These are phyloP conservation scores for Hirtodrosophila confusa DNA, from an alignment of 2,888 invertebrate species.

Conservation along the genomic window DNA sequence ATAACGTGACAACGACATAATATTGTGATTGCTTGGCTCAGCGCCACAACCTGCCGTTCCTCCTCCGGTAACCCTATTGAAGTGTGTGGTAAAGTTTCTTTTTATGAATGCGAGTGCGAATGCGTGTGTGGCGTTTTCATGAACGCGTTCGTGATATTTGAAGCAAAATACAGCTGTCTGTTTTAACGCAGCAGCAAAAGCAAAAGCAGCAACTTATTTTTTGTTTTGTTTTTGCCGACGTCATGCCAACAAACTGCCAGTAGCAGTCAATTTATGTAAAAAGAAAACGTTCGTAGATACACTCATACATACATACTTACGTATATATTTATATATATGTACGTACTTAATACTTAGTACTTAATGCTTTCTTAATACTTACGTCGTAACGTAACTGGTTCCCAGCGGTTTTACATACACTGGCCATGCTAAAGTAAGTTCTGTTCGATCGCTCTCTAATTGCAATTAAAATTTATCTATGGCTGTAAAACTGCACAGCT, in stretches of 20 bases:
- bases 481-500: constrained; percentile 37
- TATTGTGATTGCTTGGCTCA: constrained; percentile 64
- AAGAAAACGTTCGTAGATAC: constrained; percentile 58
- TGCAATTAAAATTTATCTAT: constrained; percentile 47
- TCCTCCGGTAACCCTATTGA: constrained; percentile 10
- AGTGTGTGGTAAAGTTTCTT: constrained; percentile 51
- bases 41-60: neutral
- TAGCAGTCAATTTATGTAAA: constrained; percentile 71
- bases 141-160: constrained; percentile 80
- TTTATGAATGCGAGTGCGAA: constrained; percentile 18
- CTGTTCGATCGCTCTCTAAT: constrained; percentile 19
- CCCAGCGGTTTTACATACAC: constrained; percentile 53
- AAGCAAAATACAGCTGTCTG: constrained; percentile 78
- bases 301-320: constrained; percentile 7
- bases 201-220: constrained; percentile 12
- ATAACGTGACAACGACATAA: constrained; percentile 68
- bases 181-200: constrained; percentile 62
- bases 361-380: too few relatives aligned
- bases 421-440: constrained; percentile 73
- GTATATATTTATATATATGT: neutral
- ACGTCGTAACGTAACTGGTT: constrained; percentile 36
- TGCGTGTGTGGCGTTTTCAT: constrained; percentile 62
- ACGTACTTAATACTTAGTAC: too few relatives aligned
- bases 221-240: constrained; percentile 58
- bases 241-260: constrained; percentile 74